A percentile compares a stretch with the other conserved stretches of the same genome.
Conservation (phyloP, 2,113 vertebrate genomes). For the Engystomops pustulosus region DNA sequence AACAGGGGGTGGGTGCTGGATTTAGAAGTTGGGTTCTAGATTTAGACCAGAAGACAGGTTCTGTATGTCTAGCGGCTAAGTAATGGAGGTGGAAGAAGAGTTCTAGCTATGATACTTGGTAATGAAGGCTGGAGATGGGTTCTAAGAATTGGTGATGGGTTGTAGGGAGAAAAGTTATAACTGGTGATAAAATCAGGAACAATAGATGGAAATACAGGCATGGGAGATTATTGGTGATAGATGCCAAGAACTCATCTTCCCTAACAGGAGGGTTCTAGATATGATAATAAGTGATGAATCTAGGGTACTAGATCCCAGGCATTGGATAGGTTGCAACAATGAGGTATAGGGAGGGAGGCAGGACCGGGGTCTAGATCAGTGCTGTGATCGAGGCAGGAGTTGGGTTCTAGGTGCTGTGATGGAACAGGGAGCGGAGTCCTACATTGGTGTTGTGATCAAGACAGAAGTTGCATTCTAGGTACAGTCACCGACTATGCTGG, state of each 20-base stretch:
- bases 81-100: not conserved
- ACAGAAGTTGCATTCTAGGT: not conserved
- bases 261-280: no score
- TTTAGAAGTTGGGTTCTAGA: not conserved
- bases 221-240: no score
- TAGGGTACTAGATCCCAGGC: no score
- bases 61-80: not conserved
- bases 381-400: not conserved
- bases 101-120: not conserved
- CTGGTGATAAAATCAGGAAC: no score
- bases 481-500: no score
- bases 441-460: not conserved
- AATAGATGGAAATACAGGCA: no score
- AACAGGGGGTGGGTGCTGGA: not conserved
- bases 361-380: no score
- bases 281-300: no score
- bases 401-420: not conserved
- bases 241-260: no score
- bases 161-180: no score
- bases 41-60: not conserved
- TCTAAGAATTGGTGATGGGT: not conserved
- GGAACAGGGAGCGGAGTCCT: not conserved
- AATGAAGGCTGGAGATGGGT: not conserved
- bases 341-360: no score
- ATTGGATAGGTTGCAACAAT: no score